phyloP scores from a whole-genome alignment of 2,888 invertebrate species.

The Psylliodes chrysocephalus region DNA sequence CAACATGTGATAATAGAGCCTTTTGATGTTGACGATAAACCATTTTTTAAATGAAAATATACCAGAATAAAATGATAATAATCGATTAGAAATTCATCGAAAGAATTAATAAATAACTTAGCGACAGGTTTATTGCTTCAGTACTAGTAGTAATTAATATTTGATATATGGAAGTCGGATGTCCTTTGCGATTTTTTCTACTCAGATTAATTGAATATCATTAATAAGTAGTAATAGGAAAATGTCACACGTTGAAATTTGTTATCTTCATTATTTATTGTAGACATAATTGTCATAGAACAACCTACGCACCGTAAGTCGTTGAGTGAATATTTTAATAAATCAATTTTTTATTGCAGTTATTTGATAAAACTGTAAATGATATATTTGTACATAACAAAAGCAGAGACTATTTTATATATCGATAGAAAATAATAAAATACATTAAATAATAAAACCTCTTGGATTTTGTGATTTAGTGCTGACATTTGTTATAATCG shows the following conservation, averaged over 20 bases:
- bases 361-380: background rate
- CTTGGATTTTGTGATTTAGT: too few species aligned
- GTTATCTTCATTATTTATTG: slow-evolving; percentile 24
- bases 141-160: slow-evolving; percentile 36
- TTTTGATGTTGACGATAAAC: background rate
- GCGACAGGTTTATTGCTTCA: slow-evolving; percentile 36
- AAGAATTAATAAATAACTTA: slow-evolving; percentile 25
- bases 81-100: slow-evolving; percentile 33
- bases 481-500: too few species aligned
- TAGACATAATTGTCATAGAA: background rate
- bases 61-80: slow-evolving; percentile 5
- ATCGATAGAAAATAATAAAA: too few species aligned
- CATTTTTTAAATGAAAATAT: slow-evolving; percentile 11
- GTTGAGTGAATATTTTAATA: slow-evolving; percentile 1
- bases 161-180: slow-evolving; percentile 38
- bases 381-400: background rate
- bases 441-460: too few species aligned
- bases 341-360: slow-evolving; percentile 2
- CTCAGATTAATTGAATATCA: slow-evolving; percentile 25
- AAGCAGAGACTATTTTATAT: too few species aligned
- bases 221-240: slow-evolving; percentile 25
- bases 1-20: too few species aligned
- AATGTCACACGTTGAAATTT: slow-evolving; percentile 20
- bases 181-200: slow-evolving; percentile 32
- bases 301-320: slow-evolving; percentile 2